Conservation (phyloP, 92 coral and sea anemone species). For the Zoanthus sansibaricus region DNA sequence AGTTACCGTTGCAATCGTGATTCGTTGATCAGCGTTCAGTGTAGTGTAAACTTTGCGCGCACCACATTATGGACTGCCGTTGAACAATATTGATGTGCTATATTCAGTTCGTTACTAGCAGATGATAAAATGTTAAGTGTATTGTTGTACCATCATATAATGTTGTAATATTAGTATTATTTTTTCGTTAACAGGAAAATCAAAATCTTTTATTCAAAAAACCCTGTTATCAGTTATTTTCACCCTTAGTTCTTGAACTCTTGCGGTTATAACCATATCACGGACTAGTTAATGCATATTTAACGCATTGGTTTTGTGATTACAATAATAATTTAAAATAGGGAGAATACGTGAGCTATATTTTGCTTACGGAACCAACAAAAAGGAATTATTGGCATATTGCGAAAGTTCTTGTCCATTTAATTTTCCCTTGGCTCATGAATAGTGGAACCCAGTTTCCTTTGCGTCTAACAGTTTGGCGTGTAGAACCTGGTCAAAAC, state of each 20-base stretch:
- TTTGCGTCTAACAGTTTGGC: neutral
- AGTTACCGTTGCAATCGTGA: conserved; percentile 43
- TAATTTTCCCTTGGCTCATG: neutral
- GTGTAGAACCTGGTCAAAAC: conserved; percentile 2
- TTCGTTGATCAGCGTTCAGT: neutral
- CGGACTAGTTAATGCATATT: too few species aligned
- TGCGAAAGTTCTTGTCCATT: neutral
- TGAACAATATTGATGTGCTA: neutral
- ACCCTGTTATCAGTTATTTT: too few species aligned
- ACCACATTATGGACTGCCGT: neutral
- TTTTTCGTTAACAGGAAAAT: too few species aligned
- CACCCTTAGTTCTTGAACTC: too few species aligned
- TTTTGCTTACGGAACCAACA: neutral
- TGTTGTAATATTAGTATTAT: too few species aligned
- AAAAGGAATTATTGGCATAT: neutral
- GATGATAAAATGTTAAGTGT: neutral
- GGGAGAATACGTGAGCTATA: too few species aligned
- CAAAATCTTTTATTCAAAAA: too few species aligned
- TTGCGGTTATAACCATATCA: too few species aligned
- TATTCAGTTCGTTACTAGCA: neutral
- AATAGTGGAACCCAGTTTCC: conserved; percentile 34
- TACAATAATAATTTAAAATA: too few species aligned
- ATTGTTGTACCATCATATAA: neutral
- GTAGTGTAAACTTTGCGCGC: conserved; percentile 51
- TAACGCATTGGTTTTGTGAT: too few species aligned